Base-by-base conservation (phyloP, 2,113 vertebrate genomes). In the Tapirus terrestris region DNA sequence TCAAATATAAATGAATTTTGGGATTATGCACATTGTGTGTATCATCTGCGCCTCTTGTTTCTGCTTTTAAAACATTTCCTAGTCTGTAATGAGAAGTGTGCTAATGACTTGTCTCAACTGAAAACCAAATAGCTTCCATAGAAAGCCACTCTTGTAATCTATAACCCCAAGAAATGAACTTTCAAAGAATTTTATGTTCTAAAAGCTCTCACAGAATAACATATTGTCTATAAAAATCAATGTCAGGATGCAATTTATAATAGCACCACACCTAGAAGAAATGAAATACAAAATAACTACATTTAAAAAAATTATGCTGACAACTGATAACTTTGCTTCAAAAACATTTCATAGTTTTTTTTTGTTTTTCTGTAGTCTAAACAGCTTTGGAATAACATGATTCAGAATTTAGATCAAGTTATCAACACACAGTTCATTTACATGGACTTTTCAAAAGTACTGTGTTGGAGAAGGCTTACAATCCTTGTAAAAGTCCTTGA, bases 181-280 rank as follows among this genome's bases (percentile, higher is more conserved):
- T 91, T 81, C 51, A 76, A 94, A 86, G 31, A 73, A 48, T 79
- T 58, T 82, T 48, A 67, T 39, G 67, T 61, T 77, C 58, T 93
- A 61, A 93, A 95, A 89, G 79, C 16, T 84, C 56, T 97, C 75
- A 60, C 10, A 76, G 23, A 76, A 70, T 91, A 91, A 56, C n/a
- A 90, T 20, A 73, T 8, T 75, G 13, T 36, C 73, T 86, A 63
- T 33, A 92, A 79, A 92, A 91, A 88, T 79, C 31, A 83, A 60
- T 86, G 91, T 79, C 77, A 82, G 67, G n/a, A 89, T 89, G 43
- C 12, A 83, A 85, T 76, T 86, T 89, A 63, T 53, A 94, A 97
- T 18, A n/a, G 25, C 60, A 29, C 1, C 86, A 8, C 36, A 82
- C 18, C 48, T 68, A 93, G n/a, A 79, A 68, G 10, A 89, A 95